A percentile compares a stretch with the other conserved stretches of the same genome.
phyloP scores from a whole-genome alignment of 2,888 invertebrate species.

The Drosophila nigricruria region DNA sequence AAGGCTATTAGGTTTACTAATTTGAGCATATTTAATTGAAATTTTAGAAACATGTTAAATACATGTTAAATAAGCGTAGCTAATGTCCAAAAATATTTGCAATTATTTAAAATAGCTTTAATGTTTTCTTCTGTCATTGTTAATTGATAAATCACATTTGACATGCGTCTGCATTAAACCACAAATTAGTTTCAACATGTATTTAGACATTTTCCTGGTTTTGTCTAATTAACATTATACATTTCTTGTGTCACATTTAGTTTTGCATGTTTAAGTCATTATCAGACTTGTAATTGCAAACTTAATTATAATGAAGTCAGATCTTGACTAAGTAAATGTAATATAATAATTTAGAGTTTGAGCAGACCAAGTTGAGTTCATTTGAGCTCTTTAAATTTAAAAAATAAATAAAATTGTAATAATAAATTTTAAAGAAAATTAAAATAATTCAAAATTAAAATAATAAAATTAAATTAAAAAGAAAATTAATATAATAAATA shows the following conservation, averaged over 20 bases:
- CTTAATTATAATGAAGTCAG: background rate
- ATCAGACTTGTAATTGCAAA: background rate
- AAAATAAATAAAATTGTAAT: too few relatives aligned
- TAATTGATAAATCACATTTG: background rate
- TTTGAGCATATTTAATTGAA: too few relatives aligned
- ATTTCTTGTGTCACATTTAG: background rate
- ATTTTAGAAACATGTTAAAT: background rate
- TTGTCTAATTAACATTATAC: background rate
- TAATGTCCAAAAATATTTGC: background rate
- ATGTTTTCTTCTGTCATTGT: background rate
- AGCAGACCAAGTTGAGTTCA: too few relatives aligned
- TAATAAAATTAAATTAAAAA: too few relatives aligned
- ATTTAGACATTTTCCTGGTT: background rate
- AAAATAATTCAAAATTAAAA: too few relatives aligned
- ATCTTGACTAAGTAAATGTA: background rate
- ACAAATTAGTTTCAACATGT: background rate
- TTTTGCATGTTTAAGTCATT: background rate
- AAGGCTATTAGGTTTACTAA: too few relatives aligned
- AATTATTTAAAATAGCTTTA: background rate
- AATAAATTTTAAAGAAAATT: too few relatives aligned
- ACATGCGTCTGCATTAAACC: background rate
- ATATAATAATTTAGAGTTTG: too few relatives aligned
- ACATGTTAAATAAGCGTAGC: background rate
- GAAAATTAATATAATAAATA: too few relatives aligned
- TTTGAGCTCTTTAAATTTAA: too few relatives aligned